Evolutionary conservation across 2,888 invertebrate genomes (phyloP).

Genomic region (Leptinotarsa peninsularis): DNA sequence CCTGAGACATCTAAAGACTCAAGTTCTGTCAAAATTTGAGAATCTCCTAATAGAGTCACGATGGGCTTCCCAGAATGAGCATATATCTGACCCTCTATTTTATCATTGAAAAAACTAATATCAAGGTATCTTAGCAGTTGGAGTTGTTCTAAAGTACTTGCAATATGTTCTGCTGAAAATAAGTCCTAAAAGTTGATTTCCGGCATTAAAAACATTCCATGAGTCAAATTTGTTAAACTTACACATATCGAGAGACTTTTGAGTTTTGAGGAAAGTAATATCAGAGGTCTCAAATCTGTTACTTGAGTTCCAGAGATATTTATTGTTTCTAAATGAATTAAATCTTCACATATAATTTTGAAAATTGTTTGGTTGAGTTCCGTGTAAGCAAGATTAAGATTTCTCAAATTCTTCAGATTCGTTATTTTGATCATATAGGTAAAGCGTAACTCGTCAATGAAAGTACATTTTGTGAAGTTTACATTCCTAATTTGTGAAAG

Average conservation of each 20-base stretch:
- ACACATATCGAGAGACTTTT: conserved; percentile 72
- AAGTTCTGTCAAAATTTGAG: conserved; percentile 68
- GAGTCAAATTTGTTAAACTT: conserved; percentile 54
- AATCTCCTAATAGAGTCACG: conserved; percentile 64
- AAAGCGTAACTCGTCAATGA: conserved; percentile 70
- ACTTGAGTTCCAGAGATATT: conserved; percentile 76
- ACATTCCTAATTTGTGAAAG: conserved; percentile 71
- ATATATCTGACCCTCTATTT: conserved; percentile 49
- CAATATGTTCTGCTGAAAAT: conserved; percentile 48
- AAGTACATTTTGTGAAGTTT: conserved; percentile 74
- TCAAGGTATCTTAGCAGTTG: conserved; percentile 59
- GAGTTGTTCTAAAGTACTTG: conserved; percentile 54
- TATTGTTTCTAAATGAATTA: conserved; percentile 72
- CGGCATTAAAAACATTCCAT: not conserved
- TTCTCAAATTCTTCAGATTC: conserved; percentile 71
- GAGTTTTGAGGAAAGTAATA: conserved; percentile 70
- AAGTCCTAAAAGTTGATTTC: conserved; percentile 52
- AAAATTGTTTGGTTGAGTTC: conserved; percentile 76
- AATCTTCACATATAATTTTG: conserved; percentile 75
- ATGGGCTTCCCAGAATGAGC: conserved; percentile 44
- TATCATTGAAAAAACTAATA: conserved; percentile 59
- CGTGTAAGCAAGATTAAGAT: conserved; percentile 76
- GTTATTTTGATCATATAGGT: conserved; percentile 70
- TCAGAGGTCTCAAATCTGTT: conserved; percentile 72
- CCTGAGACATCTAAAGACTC: conserved; percentile 75